Base-by-base conservation (phyloP, 2,113 vertebrate species). In the Thamnophis sirtalis region DNA sequence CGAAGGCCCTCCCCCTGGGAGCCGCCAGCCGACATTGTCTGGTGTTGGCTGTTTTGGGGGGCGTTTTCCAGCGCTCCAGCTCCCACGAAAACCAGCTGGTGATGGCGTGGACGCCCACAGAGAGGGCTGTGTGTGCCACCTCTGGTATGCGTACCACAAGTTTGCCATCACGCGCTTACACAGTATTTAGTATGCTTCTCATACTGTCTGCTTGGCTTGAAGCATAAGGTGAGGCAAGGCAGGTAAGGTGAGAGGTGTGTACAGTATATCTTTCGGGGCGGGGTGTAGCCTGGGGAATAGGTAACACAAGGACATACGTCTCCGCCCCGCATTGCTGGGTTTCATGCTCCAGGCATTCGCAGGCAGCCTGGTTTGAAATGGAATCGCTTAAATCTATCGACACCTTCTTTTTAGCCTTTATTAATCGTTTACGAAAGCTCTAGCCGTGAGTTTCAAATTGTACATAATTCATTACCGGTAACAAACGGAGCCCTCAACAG, bases 391-490 rank as follows among this genome's bases (percentile, higher is more conserved):
- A 38, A 80, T 21, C 73, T 80, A 43, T 38, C 73, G 19, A 43
- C 33, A 56, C 21, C 21, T 43, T 80, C 15, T 58, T 9, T 94
- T 93, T 91, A 10, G 15, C 90, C n/a, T 50, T 85, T 80, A 43
- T 53, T 80, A 8, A 48, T 73, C 53, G 1, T 80, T 51, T 3
- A 2, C 9, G 33, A 92, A 55, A 56, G 6, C 87, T 15, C 28
- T 2, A 85, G 51, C 6, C 84, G 19, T 13, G 9, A 54, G 92
- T 94, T 58, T 93, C 10, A 48, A 24, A 56, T 1, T 92, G n/a
- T 84, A 90, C 85, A 91, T 92, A 21, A 10, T 80, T 7, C 58
- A 94, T 63, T 33, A 28, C 0, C 85, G 53, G 3, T 91, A 92
- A 84, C 19, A 0, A 73, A 91, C 86, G 21, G 86, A 88, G 22